Base-by-base conservation (phyloP, 2,888 invertebrate species). In the Mimumesa dahlbomi region DNA sequence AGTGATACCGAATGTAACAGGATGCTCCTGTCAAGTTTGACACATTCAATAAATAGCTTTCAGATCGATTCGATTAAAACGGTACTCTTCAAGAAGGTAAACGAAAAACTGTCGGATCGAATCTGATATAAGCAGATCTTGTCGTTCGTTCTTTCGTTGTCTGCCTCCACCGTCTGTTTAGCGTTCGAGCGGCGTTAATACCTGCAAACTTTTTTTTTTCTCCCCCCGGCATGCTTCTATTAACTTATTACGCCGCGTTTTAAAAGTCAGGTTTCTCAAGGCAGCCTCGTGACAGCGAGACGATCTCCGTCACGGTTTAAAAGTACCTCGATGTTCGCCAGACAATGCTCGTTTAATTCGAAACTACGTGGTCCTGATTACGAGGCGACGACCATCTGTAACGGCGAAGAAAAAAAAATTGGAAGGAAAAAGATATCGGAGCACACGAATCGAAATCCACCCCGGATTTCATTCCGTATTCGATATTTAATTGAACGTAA, bases 31-130 rank as follows among this genome's bases (percentile, higher is more conserved):
- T 50, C 46, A 19, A 46, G 50, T 53, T 61, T 53, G 65, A 61
- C 53, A 29, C 19, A 56, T 63, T 42, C 68, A 58, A 65, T 68
- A 50, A 65, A 13, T n/a, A n/a, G n/a, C n/a, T n/a, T n/a, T n/a
- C n/a, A n/a, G 59, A 45, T 66, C 69, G 59, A 45, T 46, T 61
- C 69, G 36, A 67, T 67, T 68, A 57, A 68, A 68, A 68, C 62
- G 70, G 62, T 62, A 66, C 49, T 38, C n/a, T n/a, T n/a, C 2
- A 34, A 53, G 25, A 25, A 25, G 25, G 7, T 25, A 25, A 65
- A 66, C n/a, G 59, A 69, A 58, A 21, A 21, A 22, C 21, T 16
- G n/a, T 58, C 36, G 34, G 19, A 31, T 7, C 25, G 16, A 38
- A 46, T 52, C 34, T 46, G 29, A 56, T 50, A 9, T 40, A 19